These are phyloP conservation scores for Polyommatus icarus DNA, from an alignment of 2,888 invertebrate species.

Conservation along the genomic window DNA sequence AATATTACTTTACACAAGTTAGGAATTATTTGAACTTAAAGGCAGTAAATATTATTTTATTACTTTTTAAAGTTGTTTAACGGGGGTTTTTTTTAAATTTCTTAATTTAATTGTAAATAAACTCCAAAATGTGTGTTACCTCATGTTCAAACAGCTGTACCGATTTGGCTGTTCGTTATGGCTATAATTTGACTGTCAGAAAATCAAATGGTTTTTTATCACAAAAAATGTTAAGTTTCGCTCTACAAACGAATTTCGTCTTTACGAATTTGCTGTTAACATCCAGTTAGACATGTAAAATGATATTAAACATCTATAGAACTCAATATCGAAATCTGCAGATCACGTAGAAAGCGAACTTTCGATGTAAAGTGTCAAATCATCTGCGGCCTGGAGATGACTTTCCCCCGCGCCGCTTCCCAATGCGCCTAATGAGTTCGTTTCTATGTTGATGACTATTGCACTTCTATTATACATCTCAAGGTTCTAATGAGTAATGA, in stretches of 20 bases:
- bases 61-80: no score
- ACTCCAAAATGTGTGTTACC: no score
- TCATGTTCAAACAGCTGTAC: no score
- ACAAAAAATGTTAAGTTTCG: no score
- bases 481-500: background rate
- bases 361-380: slow-evolving; percentile 14
- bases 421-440: background rate
- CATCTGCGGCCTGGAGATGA: background rate
- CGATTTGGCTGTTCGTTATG: no score
- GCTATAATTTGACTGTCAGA: no score
- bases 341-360: slow-evolving; percentile 24
- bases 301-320: background rate
- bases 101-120: no score
- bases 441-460: background rate
- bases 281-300: no score
- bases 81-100: no score
- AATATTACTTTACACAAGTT: no score
- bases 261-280: background rate
- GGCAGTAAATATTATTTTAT: no score
- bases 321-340: slow-evolving; percentile 11
- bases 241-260: background rate
- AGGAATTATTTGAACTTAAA: no score
- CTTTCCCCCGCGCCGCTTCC: background rate
- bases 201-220: background rate
- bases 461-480: background rate